Percentiles rank a stretch among this genome's conserved stretches.
These are phyloP conservation scores for Meloidogyne floridensis DNA, from an alignment of 1,140 invertebrate genomes.

Conservation along the genomic window DNA sequence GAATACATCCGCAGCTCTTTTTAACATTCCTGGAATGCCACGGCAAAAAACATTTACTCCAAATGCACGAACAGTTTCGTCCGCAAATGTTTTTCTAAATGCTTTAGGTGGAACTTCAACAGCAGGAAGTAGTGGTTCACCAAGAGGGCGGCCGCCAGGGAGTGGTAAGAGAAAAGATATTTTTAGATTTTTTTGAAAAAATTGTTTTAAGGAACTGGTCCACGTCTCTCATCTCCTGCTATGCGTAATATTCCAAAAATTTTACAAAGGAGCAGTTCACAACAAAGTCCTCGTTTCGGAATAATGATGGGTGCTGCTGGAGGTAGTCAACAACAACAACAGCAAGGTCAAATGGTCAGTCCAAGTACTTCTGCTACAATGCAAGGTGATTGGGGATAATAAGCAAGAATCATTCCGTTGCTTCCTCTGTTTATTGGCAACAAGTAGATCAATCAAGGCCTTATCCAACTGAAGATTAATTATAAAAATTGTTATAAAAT, in stretches of 20 bases:
- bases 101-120: not conserved
- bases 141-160: constrained; percentile 25
- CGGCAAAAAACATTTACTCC: constrained; percentile 30
- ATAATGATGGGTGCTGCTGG: not conserved
- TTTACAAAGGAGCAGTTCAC: constrained; percentile 23
- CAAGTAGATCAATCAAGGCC: not conserved
- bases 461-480: too few species aligned
- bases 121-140: constrained; percentile 12
- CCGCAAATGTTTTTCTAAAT: not conserved
- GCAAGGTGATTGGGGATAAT: not conserved
- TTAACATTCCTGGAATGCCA: constrained; percentile 23
- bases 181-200: not conserved
- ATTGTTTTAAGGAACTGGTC: constrained; percentile 5
- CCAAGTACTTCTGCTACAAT: not conserved
- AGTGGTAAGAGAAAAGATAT: not conserved
- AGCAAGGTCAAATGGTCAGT: not conserved
- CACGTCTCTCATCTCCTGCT: constrained; percentile 27
- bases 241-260: constrained; percentile 22
- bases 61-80: constrained; percentile 15
- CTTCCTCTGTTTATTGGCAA: too few species aligned
- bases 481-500: too few species aligned
- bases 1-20: constrained; percentile 25
- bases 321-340: not conserved
- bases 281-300: constrained; percentile 24
- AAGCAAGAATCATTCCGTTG: too few species aligned